These are phyloP conservation scores for Watsonalla binaria DNA, from an alignment of 2,888 invertebrate genomes.

Conservation along the genomic window DNA sequence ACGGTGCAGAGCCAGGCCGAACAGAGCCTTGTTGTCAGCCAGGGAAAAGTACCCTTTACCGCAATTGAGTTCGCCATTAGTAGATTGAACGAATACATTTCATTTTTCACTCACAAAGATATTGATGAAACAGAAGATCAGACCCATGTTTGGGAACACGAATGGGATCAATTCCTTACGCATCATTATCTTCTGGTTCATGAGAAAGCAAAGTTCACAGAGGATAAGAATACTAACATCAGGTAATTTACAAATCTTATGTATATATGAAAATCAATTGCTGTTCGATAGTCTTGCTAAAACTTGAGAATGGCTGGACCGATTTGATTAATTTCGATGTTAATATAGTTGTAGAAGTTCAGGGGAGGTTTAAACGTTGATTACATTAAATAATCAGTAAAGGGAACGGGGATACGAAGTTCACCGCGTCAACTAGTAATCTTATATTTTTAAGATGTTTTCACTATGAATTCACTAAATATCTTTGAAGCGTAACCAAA, in stretches of 20 bases:
- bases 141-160: slow-evolving; percentile 85
- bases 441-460: no score
- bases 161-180: slow-evolving; percentile 92
- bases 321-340: no score
- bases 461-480: no score
- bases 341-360: no score
- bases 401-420: no score
- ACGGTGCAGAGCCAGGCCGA: slow-evolving; percentile 77
- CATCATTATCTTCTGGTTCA: slow-evolving; percentile 84
- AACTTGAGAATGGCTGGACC: no score
- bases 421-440: slow-evolving; percentile 8
- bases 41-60: slow-evolving; percentile 85
- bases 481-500: no score
- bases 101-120: slow-evolving; percentile 85
- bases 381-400: no score
- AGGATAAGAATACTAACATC: slow-evolving; percentile 55
- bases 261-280: slow-evolving; percentile 10
- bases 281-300: no score
- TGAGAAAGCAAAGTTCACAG: slow-evolving; percentile 76
- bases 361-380: no score
- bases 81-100: slow-evolving; percentile 87
- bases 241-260: slow-evolving; percentile 34
- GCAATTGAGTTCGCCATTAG: slow-evolving; percentile 90
- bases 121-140: slow-evolving; percentile 86
- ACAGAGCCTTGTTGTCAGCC: slow-evolving; percentile 71